Percentiles rank a stretch among this genome's conserved stretches.
These are phyloP conservation scores for Halictus quadricinctus DNA, from an alignment of 2,888 invertebrate genomes.

Conservation along the genomic window DNA sequence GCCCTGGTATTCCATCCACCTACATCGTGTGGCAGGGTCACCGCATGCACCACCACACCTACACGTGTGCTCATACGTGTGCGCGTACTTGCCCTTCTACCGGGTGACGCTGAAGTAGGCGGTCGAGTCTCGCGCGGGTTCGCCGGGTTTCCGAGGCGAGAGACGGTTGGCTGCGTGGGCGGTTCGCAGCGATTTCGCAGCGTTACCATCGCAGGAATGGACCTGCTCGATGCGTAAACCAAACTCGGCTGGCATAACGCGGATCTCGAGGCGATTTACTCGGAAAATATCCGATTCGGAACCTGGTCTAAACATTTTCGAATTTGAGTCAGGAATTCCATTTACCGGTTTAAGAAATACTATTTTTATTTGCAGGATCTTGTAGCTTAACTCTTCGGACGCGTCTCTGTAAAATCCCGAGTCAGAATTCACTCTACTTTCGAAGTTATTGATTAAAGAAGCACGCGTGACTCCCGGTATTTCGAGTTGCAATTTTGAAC, in stretches of 20 bases:
- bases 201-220: slow-evolving; percentile 5
- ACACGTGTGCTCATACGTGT: slow-evolving; percentile 66
- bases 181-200: slow-evolving; percentile 9
- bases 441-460: background rate
- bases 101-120: slow-evolving; percentile 3
- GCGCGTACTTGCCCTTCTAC: slow-evolving; percentile 53
- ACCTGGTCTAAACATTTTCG: background rate
- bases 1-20: slow-evolving; percentile 75
- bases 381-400: background rate
- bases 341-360: too few species aligned
- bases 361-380: background rate
- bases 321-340: background rate
- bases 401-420: background rate
- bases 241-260: background rate
- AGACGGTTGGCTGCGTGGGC: slow-evolving; percentile 8
- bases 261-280: background rate
- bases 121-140: background rate
- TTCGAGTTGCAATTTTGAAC: background rate
- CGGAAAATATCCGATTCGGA: background rate
- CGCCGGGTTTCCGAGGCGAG: background rate
- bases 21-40: slow-evolving; percentile 74
- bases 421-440: background rate
- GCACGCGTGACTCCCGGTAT: background rate
- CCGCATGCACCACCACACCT: slow-evolving; percentile 65
- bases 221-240: slow-evolving; percentile 4